Evolutionary conservation across 2,888 invertebrate genomes (phyloP), one percentile per base, ranked within the genome.

Genomic region (Lithosia quadra): DNA sequence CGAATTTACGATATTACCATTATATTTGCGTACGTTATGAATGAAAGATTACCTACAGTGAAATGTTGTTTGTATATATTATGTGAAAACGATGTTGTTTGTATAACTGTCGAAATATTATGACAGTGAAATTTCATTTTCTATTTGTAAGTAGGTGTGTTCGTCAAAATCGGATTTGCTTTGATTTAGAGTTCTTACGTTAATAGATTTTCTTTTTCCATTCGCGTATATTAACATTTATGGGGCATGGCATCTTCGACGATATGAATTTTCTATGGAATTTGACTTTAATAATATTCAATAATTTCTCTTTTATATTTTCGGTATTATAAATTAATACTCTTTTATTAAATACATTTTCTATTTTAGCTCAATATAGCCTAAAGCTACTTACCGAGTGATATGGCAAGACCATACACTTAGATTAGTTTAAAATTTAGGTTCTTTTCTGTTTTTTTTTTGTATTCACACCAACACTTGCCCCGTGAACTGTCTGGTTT

Each of bases 1-100:
- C 22, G 34, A 67, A 62, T 49, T 63, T 69, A 55, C 39, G 68
- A 65, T 55, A 34, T 72, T 67, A 76, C 33, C 21, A 33, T 22
- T 63, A 57, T 74, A 79, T 77, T 77, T 77, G 72, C 74, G 69
- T 71, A 61, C 67, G 56, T 67, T 72, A 68, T 70, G 73, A 56
- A 74, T 60, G 43, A 34, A 59, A 62, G 53, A 67, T 67, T 49
- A n/a, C 2, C 9, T 76, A 61, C 67, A 69, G 67, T 75, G 69
- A 70, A 69, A 71, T 69, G 15, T 49, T 49, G 13, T 69, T 34
- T 69, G 69, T 66, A 77, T 71, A 75, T 43, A 72, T 53, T 39
- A 65, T 58, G 70, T 67, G 72, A 79, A 77, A 75, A 68, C 24
- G 49, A 69, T 58, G 62, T 13, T 36, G 36, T 28, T 53, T 61